Evolutionary conservation across 2,113 vertebrate genomes (phyloP).

Genomic region (Podarcis muralis): DNA sequence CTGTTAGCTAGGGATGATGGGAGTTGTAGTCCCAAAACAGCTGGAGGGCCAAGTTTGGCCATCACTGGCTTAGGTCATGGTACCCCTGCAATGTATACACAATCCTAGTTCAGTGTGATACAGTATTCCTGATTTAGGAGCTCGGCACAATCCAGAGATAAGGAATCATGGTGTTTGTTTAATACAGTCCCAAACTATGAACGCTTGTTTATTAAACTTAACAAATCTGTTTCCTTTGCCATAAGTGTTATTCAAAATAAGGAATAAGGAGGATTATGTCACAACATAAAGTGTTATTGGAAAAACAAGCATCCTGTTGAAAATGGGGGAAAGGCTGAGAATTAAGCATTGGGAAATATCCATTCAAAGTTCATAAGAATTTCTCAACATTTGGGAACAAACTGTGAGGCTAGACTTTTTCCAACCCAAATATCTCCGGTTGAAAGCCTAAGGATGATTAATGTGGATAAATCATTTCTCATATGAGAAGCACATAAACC

Average conservation of each 20-base stretch:
- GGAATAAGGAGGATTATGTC: constrained; percentile 6
- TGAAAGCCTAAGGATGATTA: not conserved
- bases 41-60: no score
- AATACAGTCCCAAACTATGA: no score
- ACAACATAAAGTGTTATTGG: not conserved
- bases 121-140: not conserved
- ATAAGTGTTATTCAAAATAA: not conserved
- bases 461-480: not conserved
- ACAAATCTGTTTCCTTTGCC: not conserved
- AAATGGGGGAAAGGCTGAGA: constrained; percentile 13
- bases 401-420: not conserved
- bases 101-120: no score
- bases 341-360: not conserved
- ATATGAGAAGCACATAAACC: not conserved
- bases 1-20: no score
- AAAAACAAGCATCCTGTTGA: not conserved
- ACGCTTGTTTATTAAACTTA: no score
- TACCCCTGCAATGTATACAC: no score
- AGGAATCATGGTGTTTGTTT: not conserved
- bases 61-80: no score
- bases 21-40: no score
- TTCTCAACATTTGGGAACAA: not conserved
- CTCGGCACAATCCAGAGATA: not conserved
- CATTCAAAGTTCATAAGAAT: not conserved
- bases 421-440: not conserved